A percentile compares a stretch with the other conserved stretches of the same genome.
phyloP scores from a whole-genome alignment of 2,888 invertebrate species.

The Slavum lentiscoides region DNA sequence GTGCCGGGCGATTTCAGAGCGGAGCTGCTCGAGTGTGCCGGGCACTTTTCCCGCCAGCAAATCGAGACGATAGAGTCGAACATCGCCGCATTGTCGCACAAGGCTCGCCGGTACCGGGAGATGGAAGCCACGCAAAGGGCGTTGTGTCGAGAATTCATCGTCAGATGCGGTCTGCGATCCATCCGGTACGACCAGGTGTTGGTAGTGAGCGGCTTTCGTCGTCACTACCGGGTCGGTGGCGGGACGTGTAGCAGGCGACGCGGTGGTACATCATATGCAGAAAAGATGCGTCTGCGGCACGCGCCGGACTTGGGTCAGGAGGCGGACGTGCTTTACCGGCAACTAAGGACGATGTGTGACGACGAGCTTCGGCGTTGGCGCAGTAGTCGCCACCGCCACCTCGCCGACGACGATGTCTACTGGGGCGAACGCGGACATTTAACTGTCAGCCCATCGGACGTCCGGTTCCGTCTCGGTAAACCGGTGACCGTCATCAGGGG shows the following conservation, averaged over 20 bases:
- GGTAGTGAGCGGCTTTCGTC: not conserved
- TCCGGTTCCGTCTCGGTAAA: constrained; percentile 23
- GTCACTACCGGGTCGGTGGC: not conserved
- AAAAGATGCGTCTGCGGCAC: constrained; percentile 6
- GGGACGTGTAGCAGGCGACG: not conserved
- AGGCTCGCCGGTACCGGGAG: not conserved
- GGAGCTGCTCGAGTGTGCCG: not conserved
- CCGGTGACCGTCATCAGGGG: constrained; percentile 18
- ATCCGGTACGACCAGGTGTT: constrained; percentile 12
- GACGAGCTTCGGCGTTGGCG: not conserved
- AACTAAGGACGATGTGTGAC: not conserved
- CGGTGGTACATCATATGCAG: constrained; percentile 4
- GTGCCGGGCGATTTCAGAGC: constrained; percentile 8
- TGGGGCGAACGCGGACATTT: constrained; percentile 1
- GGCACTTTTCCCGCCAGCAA: constrained; percentile 11
- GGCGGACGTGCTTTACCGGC: constrained; percentile 9
- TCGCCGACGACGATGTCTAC: not conserved
- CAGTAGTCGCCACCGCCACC: too few relatives aligned
- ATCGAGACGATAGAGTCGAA: constrained; percentile 21
- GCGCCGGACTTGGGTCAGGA: not conserved
- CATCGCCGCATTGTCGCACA: not conserved
- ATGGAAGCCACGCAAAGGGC: not conserved
- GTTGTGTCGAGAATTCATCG: constrained; percentile 2
- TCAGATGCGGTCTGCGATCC: not conserved
- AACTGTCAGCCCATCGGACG: not conserved